Evolutionary conservation across 1,140 invertebrate species (phyloP).

Genomic region (Dendroctonus ponderosae): DNA sequence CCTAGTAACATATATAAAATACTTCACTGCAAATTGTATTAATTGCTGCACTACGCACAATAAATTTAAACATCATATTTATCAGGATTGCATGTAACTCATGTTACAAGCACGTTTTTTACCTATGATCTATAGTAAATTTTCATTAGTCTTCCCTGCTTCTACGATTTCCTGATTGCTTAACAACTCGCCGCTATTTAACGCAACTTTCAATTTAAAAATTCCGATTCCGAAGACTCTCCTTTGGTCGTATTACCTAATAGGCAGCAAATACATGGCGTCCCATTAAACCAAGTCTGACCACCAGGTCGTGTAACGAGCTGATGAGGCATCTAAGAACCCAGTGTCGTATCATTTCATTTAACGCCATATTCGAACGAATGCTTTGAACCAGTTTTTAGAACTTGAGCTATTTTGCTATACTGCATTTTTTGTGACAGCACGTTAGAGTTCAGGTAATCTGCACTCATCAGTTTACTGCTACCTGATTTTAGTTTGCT

Average conservation of each 20-base stretch:
- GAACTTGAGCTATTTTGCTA: too few species aligned
- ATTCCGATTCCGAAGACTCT: constrained; percentile 6
- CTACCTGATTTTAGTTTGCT: too few species aligned
- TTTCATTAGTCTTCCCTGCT: constrained; percentile 9
- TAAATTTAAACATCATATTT: too few species aligned
- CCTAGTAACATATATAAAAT: too few species aligned
- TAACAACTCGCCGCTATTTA: constrained; percentile 21
- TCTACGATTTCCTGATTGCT: constrained; percentile 20
- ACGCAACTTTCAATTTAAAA: constrained; percentile 26
- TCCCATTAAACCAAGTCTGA: constrained; percentile 26
- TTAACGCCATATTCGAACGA: background rate
- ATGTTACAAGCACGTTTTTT: too few species aligned
- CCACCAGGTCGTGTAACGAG: constrained; percentile 28
- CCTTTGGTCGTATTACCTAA: constrained; percentile 28
- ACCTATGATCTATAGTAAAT: constrained; percentile 2
- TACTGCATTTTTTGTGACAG: too few species aligned
- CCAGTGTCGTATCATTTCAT: constrained; percentile 15
- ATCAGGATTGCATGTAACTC: too few species aligned
- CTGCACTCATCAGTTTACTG: too few species aligned
- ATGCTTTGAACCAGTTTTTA: background rate
- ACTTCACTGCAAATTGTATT: too few species aligned
- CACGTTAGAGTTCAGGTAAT: too few species aligned
- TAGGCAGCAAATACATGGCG: constrained; percentile 26
- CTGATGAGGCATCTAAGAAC: constrained; percentile 23
- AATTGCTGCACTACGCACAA: too few species aligned